Evolutionary conservation across 2,113 vertebrate species (phyloP), one percentile per base, ranked within the genome.

Genomic region (Gymnarchus niloticus): DNA sequence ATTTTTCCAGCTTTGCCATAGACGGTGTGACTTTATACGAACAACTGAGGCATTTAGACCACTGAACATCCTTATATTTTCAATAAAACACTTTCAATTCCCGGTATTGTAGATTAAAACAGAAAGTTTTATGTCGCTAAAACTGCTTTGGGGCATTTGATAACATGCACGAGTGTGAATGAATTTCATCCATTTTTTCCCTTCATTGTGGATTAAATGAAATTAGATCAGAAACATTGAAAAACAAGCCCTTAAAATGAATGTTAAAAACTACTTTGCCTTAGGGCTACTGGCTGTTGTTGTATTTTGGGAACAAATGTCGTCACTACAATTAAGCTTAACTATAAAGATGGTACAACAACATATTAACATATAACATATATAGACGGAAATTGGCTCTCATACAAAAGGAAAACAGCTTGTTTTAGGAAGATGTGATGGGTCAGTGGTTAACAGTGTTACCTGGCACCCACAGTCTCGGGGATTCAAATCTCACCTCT

Each of bases 171-270:
- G 37, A 46, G 10, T 23, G 76, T 78, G 73, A 92, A 92, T 92
- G 94, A 92, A 94, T 93, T 93, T 93, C 89, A 88, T 65, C 81
- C 88, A 82, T 91, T 92, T 90, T 91, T 90, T 89, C 87, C 88
- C 89, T 88, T 87, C 57, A 90, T 90, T 88, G 83, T 88, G 91
- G 92, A 92, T 90, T 91, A 86, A 93, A 92, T 91, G 88, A 89
- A 92, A 92, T 92, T 91, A 93, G 94, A 94, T 95, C 94, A 94
- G 91, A 91, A n/a, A 93, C 90, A 87, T 89, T 94, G 94, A 94
- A 94, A 92, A 93, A 92, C 91, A 89, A 91, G 94, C 92, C 92
- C 91, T 94, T 91, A 94, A 93, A 95, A 93, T 94, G 92, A 94
- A 95, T 44, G 61, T 3, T 85, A 56, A 87, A 81, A 54, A 4